Base-by-base conservation (phyloP, 2,888 invertebrate species). In the Amitus sp. region DNA sequence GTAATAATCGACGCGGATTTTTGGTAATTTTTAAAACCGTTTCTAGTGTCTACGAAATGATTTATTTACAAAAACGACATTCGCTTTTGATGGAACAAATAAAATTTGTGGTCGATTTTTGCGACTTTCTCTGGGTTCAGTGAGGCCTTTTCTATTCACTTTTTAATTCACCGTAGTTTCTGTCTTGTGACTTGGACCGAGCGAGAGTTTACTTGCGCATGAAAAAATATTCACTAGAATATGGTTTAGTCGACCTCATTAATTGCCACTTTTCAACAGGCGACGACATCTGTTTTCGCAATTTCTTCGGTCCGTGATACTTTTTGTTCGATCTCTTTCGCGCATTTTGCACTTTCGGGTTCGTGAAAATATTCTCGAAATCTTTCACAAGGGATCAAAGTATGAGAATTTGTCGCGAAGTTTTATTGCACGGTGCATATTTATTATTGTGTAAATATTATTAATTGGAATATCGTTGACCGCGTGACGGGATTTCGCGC, bases 321-420 rank as follows among this genome's bases (percentile, higher is more conserved):
- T 7, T 23, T 23, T 23, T 7, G 9, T 40, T 17, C 28, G 47
- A 17, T 43, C 12, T 6, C 18, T 9, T 34, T 34, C 34, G 23
- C 23, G 7, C 23, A 23, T 7, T 23, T 23, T 23, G 7, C 10
- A 12, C 9, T 23, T 7, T 23, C 23, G 23, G 7, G 3, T 3
- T 23, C 23, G 7, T 5, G 23, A 23, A 23, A 23, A 23, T 23
- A 23, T 28, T 34, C 47, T 50, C 6, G 46, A 17, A 43, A 43
- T 58, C 60, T 65, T 66, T 60, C 50, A 60, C 65, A 68, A 23
- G 66, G 71, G 65, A 73, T 75, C 69, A n/a, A n/a, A n/a, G 73
- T 74, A 58, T 76, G 77, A 77, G 77, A 70, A 74, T 73, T 73
- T 74, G 74, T 71, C 69, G 53, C 72, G 63, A 74, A 69, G 69